These are phyloP conservation scores for Apogon hyalosoma DNA, from an alignment of 2,797 vertebrate genomes.

Conservation along the genomic window DNA sequence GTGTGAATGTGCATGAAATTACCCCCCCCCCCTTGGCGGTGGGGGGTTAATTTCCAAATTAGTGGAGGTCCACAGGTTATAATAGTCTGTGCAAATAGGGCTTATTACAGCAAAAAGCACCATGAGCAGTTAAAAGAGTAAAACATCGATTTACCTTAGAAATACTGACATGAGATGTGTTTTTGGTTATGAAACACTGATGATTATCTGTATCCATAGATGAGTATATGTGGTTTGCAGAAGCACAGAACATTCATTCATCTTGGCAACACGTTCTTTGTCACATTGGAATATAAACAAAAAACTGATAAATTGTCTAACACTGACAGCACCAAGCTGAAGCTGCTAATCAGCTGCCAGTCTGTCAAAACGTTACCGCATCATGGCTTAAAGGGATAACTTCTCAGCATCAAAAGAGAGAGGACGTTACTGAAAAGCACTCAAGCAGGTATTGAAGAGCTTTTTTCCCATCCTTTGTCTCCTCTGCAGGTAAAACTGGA, in stretches of 20 bases:
- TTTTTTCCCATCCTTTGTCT: constrained; percentile 5
- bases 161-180: too few relatives aligned
- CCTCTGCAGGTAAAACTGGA: background rate
- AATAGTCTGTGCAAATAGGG: too few relatives aligned
- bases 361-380: constrained; percentile 31
- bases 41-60: too few relatives aligned
- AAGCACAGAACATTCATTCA: constrained; percentile 21
- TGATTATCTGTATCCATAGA: too few relatives aligned
- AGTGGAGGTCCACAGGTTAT: too few relatives aligned
- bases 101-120: too few relatives aligned
- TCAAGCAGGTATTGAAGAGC: constrained; percentile 11
- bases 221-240: too few relatives aligned
- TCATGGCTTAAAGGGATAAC: constrained; percentile 16
- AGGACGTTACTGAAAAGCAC: constrained; percentile 12
- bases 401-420: constrained; percentile 17
- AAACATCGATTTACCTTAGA: too few relatives aligned
- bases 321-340: constrained; percentile 2
- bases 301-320: constrained; percentile 11
- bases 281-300: constrained; percentile 26
- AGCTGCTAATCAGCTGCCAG: constrained; percentile 20
- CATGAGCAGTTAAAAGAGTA: too few relatives aligned
- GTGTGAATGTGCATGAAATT: too few relatives aligned
- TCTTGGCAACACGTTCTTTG: constrained; percentile 30
- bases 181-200: too few relatives aligned
- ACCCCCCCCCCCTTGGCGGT: too few relatives aligned